A percentile compares a stretch with the other conserved stretches of the same genome.
phyloP scores from a whole-genome alignment of 2,113 vertebrate species.

The Limanda limanda region DNA sequence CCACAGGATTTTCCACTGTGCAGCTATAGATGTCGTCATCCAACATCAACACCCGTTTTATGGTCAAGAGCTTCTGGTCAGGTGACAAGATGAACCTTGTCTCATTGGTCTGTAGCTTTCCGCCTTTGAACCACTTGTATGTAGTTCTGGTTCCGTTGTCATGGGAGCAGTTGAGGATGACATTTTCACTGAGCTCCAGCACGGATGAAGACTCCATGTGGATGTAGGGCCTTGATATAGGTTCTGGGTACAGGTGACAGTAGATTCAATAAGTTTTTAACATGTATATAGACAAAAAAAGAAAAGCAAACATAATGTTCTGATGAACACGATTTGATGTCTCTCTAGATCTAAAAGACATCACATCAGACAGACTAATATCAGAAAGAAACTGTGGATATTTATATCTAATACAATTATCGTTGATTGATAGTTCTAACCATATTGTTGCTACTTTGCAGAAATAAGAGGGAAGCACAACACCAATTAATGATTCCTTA shows the following conservation, averaged over 20 bases:
- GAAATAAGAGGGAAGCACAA: neutral
- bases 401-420: too few species aligned
- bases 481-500: neutral
- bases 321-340: neutral
- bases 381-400: too few species aligned
- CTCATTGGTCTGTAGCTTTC: slow-evolving; percentile 88
- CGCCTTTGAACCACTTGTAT: slow-evolving; percentile 94
- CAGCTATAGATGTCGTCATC: slow-evolving; percentile 94
- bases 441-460: too few species aligned
- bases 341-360: too few species aligned
- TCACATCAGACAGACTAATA: too few species aligned
- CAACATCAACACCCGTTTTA: slow-evolving; percentile 88
- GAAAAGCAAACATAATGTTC: neutral
- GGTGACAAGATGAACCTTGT: slow-evolving; percentile 89
- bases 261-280: neutral
- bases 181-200: slow-evolving; percentile 91
- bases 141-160: slow-evolving; percentile 91
- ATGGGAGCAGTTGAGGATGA: slow-evolving; percentile 92
- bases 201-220: slow-evolving; percentile 87
- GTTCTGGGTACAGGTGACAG: slow-evolving; percentile 79
- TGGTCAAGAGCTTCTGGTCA: slow-evolving; percentile 91
- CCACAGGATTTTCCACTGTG: slow-evolving; percentile 91
- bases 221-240: slow-evolving; percentile 89
- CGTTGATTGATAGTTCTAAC: too few species aligned
- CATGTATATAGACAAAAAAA: neutral